Base-by-base conservation (phyloP, 2,113 vertebrate species). In the Hylia prasina region DNA sequence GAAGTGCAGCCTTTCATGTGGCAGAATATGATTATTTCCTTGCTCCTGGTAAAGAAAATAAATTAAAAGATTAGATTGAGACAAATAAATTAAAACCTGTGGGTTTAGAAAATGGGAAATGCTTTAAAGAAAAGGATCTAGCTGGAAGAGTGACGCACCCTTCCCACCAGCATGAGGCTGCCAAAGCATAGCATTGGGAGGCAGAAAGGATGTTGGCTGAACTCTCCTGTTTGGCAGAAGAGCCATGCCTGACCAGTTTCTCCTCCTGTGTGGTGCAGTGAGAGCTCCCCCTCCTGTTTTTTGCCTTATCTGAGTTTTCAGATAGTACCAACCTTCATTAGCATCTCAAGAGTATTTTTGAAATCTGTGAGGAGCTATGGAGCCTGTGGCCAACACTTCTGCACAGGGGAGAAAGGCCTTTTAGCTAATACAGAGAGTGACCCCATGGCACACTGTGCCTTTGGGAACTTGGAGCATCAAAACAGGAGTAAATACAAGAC, bases 251-350 rank as follows among this genome's bases (percentile, higher is more conserved):
- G 58, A 11, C 65, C 24, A 22, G 2, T 33, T 83, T 50, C 15
- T 57, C 14, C 35, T 80, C 44, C 72, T 35, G 0, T 42, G 15
- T 40, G 33, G 30, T 85, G 82, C 71, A 44, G 53, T 94, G 91
- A 93, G 91, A 94, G 79, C 87, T 96, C 85, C 68, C 89, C 31
- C 83, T 96, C 66, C 48, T 86, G 90, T 89, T 91, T 68, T n/a
- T 39, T 71, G 58, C 57, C n/a, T 83, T 68, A 57, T 51, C 45
- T 75, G 80, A 60, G 51, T n/a, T 51, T 70, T 71, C 61, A 33
- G 31, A 33, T 30, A 35, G 18, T 21, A 44, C 20, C 48, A 31
- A 6, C 20, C 18, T 19, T 75, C 10, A 16, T 31, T 18, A 72
- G 7, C 3, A 13, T 86, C 66, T 69, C 27, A 40, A 35, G 56